Base-by-base conservation (phyloP, 2,113 vertebrate genomes). In the Myotis brandtii region DNA sequence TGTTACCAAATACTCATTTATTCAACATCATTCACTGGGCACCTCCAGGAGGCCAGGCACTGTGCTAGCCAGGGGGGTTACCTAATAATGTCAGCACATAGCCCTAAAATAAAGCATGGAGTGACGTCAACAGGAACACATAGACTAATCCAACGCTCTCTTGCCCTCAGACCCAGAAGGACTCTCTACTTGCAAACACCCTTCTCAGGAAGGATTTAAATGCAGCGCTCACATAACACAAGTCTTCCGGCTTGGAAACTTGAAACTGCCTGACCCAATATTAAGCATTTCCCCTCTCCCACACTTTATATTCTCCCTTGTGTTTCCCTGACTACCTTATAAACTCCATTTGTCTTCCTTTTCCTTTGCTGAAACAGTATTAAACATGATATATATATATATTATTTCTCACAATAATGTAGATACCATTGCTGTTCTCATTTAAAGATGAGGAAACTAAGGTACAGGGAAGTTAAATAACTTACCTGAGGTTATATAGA, bases 181-280 rank as follows among this genome's bases (percentile, higher is more conserved):
- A 75, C 32, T 67, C 91, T 96, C 92, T 73, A 40, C 84, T 94
- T 95, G 73, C 88, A 95, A 93, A 93, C 84, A 77, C 81, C 67
- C 88, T 76, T 90, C 87, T 62, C 87, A 90, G 86, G 73, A 96
- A 96, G 69, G 73, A 64, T 86, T 94, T 93, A 92, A 97, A 94
- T 70, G 56, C n/a, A 79, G 67, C 37, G 48, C 72, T 96, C 82
- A 92, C 3, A 69, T 94, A 96, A 86, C 59, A 92, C 59, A 92
- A 62, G 13, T 34, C 73, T 97, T 97, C 93, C 18, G 6, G 67
- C 88, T 93, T 75, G 34, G 93, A 79, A 95, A 97, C 54, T 62
- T 96, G 88, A 97, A 96, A 93, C 91, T 43, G 23, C 48, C 86
- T 93, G 76, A 91, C 54, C 93, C 72, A 43, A 18, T 48, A 94